These are phyloP conservation scores for Leptopilina myrica DNA, from an alignment of 2,888 invertebrate species.

Conservation along the genomic window DNA sequence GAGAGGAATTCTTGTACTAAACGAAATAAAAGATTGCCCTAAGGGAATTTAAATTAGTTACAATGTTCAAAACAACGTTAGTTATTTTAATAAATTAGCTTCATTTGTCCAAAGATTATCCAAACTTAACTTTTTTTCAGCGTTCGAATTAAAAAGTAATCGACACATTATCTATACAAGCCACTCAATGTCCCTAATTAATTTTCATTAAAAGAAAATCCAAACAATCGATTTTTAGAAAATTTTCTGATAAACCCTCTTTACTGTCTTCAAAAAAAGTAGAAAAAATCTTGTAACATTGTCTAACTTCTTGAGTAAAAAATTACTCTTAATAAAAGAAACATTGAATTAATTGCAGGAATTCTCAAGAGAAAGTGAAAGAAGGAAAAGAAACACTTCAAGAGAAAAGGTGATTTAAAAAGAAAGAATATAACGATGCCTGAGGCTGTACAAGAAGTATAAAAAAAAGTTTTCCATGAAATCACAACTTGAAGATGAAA, in stretches of 20 bases:
- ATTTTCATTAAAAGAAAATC: too few species aligned
- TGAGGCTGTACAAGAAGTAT: not conserved
- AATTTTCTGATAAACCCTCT: too few species aligned
- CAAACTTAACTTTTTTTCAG: too few species aligned
- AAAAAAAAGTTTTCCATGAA: slow-evolving; percentile 5
- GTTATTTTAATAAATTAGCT: too few species aligned
- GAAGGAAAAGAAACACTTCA: not conserved
- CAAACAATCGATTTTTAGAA: too few species aligned
- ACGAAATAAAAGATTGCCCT: not conserved
- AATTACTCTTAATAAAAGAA: not conserved
- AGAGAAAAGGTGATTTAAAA: not conserved
- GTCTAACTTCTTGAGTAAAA: not conserved
- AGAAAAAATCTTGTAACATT: not conserved
- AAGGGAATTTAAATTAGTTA: not conserved
- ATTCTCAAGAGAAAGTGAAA: not conserved
- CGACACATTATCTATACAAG: too few species aligned
- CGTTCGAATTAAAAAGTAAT: too few species aligned
- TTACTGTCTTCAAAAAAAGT: too few species aligned
- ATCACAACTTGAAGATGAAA: not conserved
- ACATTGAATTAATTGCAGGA: not conserved
- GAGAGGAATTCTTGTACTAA: not conserved
- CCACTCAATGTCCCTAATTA: too few species aligned
- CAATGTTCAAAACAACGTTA: too few species aligned
- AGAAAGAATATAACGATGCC: not conserved
- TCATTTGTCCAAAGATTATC: too few species aligned